Percentiles rank a stretch among this genome's conserved stretches.
phyloP scores from a whole-genome alignment of 30 jellyfish, hydroid and myxozoan genomes.

The Euphysa ruthae region DNA sequence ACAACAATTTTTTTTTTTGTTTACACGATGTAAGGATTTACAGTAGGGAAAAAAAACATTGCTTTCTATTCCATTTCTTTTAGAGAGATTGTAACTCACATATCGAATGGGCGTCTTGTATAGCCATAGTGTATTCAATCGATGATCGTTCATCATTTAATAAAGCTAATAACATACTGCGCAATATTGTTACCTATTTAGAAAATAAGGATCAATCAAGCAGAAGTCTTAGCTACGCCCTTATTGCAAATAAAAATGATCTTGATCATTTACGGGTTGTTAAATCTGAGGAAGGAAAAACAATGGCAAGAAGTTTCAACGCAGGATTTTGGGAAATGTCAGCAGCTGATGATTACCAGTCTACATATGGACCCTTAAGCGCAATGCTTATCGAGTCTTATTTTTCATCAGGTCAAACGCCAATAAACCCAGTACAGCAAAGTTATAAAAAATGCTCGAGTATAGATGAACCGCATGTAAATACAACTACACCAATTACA shows the following conservation, averaged over 20 bases:
- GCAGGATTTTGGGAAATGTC: conserved; percentile 81
- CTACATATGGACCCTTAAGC: conserved; percentile 56
- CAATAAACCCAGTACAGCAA: neutral
- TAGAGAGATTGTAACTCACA: neutral
- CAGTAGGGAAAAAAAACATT: too few species aligned
- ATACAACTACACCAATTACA: too few species aligned
- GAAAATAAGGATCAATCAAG: neutral
- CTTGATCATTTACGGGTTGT: conserved; percentile 76
- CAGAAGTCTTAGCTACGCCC: conserved; percentile 4
- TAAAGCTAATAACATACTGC: conserved; percentile 54
- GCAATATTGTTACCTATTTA: conserved; percentile 23
- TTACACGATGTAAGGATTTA: too few species aligned
- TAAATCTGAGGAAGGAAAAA: conserved; percentile 58
- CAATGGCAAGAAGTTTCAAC: conserved; percentile 52
- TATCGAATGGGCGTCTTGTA: conserved; percentile 59
- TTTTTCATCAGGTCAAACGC: neutral
- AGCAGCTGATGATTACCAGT: conserved; percentile 70
- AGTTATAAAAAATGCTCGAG: neutral
- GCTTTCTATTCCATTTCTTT: neutral
- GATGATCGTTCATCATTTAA: conserved; percentile 53
- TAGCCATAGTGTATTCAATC: conserved; percentile 70
- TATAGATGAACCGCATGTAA: too few species aligned
- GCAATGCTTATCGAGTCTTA: conserved; percentile 49
- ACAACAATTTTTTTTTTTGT: too few species aligned
- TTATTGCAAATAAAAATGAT: conserved; percentile 69